Evolutionary conservation across 2,113 vertebrate species (phyloP).

Genomic region (Cygnus atratus): DNA sequence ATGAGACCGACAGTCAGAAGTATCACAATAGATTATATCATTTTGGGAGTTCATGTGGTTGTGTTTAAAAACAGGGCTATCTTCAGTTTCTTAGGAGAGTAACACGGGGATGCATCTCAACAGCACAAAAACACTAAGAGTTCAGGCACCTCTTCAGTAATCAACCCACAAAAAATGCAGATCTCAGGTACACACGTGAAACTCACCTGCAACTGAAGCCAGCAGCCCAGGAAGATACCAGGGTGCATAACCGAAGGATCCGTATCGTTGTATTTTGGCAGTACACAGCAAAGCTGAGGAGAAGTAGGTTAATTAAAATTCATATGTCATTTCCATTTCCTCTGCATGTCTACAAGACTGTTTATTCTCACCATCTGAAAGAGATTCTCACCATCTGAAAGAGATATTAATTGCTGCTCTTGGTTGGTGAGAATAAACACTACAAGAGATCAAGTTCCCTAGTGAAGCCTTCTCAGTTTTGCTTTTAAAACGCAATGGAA

Average conservation of each 20-base stretch:
- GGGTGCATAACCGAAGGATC: background rate
- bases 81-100: background rate
- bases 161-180: background rate
- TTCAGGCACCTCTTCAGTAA: background rate
- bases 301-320: slow-evolving; percentile 58
- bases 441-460: slow-evolving; percentile 59
- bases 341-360: slow-evolving; percentile 61
- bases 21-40: background rate
- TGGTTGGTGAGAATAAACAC: slow-evolving; percentile 67
- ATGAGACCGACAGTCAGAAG: background rate
- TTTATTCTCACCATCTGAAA: slow-evolving; percentile 70
- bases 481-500: slow-evolving; percentile 22
- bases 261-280: background rate
- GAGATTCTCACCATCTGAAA: slow-evolving; percentile 69
- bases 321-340: slow-evolving; percentile 49
- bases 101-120: background rate
- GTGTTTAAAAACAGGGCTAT: background rate
- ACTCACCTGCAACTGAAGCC: background rate
- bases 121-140: background rate
- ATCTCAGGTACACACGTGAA: background rate
- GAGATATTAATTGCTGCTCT: slow-evolving; percentile 64
- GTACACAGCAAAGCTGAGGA: background rate
- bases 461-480: slow-evolving; percentile 56
- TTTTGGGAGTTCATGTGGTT: background rate
- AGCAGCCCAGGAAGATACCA: background rate